These are phyloP conservation scores for Pseudochirops corinnae DNA, from an alignment of 2,797 vertebrate genomes.

Conservation along the genomic window DNA sequence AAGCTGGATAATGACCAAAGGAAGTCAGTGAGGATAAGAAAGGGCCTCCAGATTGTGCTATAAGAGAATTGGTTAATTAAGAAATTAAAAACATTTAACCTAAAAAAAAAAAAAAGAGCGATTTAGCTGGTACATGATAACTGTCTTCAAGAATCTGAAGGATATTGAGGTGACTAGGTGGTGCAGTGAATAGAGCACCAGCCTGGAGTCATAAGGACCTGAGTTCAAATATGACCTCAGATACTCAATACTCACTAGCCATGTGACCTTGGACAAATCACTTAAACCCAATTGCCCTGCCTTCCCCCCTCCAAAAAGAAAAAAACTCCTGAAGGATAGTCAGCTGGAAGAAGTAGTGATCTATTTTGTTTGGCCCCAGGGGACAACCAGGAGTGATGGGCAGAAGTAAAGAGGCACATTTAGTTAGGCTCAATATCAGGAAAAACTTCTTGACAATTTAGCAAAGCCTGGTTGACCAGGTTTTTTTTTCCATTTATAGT, in stretches of 20 bases:
- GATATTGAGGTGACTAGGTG: too few species aligned
- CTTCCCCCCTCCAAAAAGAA: too few species aligned
- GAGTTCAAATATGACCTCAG: too few species aligned
- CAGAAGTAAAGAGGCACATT: not conserved
- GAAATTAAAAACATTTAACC: not conserved
- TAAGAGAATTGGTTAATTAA: not conserved
- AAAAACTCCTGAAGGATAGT: not conserved
- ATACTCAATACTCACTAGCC: too few species aligned
- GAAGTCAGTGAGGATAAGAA: not conserved
- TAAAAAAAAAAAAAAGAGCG: not conserved
- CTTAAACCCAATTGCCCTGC: too few species aligned
- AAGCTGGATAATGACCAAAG: not conserved
- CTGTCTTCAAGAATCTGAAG: not conserved
- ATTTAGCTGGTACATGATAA: not conserved
- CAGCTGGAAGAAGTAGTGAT: not conserved
- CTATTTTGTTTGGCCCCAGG: not conserved
- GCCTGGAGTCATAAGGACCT: too few species aligned
- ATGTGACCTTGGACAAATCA: too few species aligned
- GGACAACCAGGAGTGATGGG: not conserved
- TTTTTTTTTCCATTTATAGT: not conserved
- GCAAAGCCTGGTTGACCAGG: not conserved
- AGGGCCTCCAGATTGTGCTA: not conserved
- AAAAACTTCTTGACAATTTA: not conserved
- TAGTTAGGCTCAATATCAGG: not conserved
- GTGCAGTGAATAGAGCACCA: too few species aligned